A percentile compares a stretch with the other conserved stretches of the same genome.
phyloP scores from a whole-genome alignment of 2,888 invertebrate genomes.

The Lasius platythorax region DNA sequence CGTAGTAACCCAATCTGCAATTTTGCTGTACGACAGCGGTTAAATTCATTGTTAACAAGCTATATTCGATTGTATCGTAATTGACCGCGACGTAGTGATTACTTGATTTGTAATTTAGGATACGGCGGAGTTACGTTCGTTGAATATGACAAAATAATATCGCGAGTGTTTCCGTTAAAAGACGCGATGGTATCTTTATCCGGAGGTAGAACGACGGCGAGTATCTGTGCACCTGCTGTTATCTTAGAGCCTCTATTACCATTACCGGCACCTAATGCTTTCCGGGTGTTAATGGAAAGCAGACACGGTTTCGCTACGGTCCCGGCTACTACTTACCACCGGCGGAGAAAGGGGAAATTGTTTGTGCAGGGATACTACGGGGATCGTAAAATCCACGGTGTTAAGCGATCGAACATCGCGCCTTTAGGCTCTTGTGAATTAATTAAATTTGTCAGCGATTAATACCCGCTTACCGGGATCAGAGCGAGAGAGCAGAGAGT shows the following conservation, averaged over 20 bases:
- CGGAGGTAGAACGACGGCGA: slow-evolving; percentile 25
- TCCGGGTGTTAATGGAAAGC: slow-evolving; percentile 73
- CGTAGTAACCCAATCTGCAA: slow-evolving; percentile 28
- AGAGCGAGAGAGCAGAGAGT: neutral
- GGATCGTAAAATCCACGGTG: slow-evolving; percentile 61
- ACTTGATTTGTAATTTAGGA: slow-evolving; percentile 24
- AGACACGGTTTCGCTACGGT: slow-evolving; percentile 63
- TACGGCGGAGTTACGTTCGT: neutral
- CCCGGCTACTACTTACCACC: slow-evolving; percentile 10
- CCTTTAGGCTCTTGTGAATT: slow-evolving; percentile 16
- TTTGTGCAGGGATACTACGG: slow-evolving; percentile 59
- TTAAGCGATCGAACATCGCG: slow-evolving; percentile 36
- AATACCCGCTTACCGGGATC: slow-evolving; percentile 31
- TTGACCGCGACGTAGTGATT: slow-evolving; percentile 19
- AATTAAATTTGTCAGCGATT: slow-evolving; percentile 35
- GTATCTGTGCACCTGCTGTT: slow-evolving; percentile 64
- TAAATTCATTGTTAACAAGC: slow-evolving; percentile 35
- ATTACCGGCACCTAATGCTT: slow-evolving; percentile 60
- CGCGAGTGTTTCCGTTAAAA: neutral
- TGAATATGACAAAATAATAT: slow-evolving; percentile 11
- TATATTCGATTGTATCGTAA: slow-evolving; percentile 23
- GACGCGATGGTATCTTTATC: neutral
- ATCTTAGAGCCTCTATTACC: slow-evolving; percentile 58
- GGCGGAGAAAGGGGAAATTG: slow-evolving; percentile 57
- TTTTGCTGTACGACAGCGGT: neutral